Conservation (phyloP, 2,113 vertebrate species). For the Corythornis madagascariensis region DNA sequence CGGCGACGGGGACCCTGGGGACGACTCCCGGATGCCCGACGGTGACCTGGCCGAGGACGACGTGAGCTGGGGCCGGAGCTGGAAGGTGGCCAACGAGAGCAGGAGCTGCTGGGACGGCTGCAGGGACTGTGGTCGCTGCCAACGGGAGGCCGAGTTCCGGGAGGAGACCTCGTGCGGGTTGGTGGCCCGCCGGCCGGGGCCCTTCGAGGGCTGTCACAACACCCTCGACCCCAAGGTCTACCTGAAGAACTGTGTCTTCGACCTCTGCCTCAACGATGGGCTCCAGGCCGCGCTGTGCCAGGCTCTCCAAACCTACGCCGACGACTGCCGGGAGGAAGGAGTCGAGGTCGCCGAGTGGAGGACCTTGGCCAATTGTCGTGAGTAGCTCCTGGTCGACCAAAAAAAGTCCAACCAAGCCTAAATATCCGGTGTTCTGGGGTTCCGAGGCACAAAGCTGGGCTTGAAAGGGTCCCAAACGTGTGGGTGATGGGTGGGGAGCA, state of each 20-base stretch:
- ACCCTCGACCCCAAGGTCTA: slow-evolving; percentile 59
- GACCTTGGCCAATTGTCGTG: slow-evolving; percentile 69
- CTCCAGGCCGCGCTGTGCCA: slow-evolving; percentile 59
- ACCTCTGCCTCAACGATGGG: slow-evolving; percentile 69
- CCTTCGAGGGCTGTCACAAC: slow-evolving; percentile 70
- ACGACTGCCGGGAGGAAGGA: slow-evolving; percentile 69
- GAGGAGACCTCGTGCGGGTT: neutral
- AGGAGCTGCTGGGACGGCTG: slow-evolving; percentile 4
- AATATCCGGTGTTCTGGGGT: too few species aligned
- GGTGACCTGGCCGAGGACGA: neutral
- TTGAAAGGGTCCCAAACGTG: too few species aligned
- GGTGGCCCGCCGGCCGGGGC: slow-evolving; percentile 8
- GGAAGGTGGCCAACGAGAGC: slow-evolving; percentile 10
- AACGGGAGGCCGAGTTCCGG: rapidly evolving
- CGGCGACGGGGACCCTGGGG: neutral
- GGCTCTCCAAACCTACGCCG: slow-evolving; percentile 64
- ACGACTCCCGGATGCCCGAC: neutral
- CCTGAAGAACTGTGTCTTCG: slow-evolving; percentile 72
- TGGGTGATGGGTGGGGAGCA: too few species aligned
- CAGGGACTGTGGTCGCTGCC: neutral
- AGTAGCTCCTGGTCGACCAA: slow-evolving; percentile 55
- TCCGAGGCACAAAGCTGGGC: too few species aligned
- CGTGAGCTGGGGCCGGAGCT: neutral
- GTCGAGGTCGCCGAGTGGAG: slow-evolving; percentile 76
- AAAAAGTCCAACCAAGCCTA: neutral